Evolutionary conservation across 2,888 invertebrate species (phyloP).

Genomic region (Scaptomyza flava): DNA sequence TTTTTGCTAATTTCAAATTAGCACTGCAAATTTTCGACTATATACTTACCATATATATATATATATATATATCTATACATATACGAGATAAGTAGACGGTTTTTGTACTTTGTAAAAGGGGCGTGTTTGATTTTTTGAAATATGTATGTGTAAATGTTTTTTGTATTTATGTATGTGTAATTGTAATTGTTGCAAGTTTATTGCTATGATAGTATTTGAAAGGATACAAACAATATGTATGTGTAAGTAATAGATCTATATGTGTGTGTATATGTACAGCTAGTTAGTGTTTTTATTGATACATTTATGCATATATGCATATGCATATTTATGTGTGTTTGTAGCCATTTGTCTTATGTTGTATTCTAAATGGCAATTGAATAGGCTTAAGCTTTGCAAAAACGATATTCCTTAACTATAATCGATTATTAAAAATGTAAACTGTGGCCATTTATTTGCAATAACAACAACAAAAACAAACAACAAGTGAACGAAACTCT

Average conservation of each 20-base stretch:
- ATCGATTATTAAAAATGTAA: constrained; percentile 21
- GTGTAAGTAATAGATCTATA: constrained; percentile 29
- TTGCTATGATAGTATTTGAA: constrained; percentile 37
- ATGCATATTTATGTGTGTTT: constrained; percentile 29
- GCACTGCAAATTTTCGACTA: constrained; percentile 66
- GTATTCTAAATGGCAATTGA: background rate
- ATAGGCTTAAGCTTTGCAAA: constrained; percentile 43
- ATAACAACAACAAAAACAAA: constrained; percentile 7
- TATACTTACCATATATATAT: constrained; percentile 24
- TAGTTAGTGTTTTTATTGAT: constrained; percentile 45
- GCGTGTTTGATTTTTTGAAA: constrained; percentile 49
- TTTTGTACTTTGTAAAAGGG: constrained; percentile 66
- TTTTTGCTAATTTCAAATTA: constrained; percentile 75
- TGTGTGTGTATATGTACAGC: constrained; percentile 48
- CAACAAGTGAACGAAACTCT: constrained; percentile 32
- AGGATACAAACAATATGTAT: constrained; percentile 27
- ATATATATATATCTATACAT: constrained; percentile 33
- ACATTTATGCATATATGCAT: background rate
- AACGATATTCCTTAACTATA: constrained; percentile 52
- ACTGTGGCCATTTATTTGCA: constrained; percentile 48
- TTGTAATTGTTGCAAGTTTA: constrained; percentile 56
- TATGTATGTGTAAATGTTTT: constrained; percentile 50
- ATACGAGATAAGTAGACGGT: constrained; percentile 61
- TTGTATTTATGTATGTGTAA: constrained; percentile 36
- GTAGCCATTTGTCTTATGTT: constrained; percentile 38